Conservation (phyloP, 2,113 vertebrate genomes). For the Macrotus californicus region DNA sequence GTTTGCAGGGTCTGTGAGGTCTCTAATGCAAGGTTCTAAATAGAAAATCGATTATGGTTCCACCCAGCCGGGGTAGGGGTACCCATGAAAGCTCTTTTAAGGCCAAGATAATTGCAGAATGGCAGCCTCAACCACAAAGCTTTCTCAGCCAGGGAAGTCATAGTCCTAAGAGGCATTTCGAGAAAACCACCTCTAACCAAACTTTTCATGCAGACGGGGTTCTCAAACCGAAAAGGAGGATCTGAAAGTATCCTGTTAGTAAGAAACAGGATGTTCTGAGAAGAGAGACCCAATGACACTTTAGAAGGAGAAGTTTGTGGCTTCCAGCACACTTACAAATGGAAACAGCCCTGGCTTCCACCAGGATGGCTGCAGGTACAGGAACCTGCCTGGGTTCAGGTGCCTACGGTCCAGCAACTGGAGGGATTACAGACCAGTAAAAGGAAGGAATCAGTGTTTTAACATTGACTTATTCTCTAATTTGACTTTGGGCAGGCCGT, state of each 20-base stretch:
- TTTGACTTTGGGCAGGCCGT: neutral
- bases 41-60: slow-evolving; percentile 12
- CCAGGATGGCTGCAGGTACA: neutral
- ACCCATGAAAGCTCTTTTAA: slow-evolving; percentile 7
- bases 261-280: slow-evolving; percentile 27
- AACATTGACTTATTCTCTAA: neutral
- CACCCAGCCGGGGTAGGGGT: neutral
- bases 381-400: neutral
- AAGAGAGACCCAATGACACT: neutral
- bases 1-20: slow-evolving; percentile 4
- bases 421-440: neutral
- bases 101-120: neutral
- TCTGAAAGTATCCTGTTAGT: slow-evolving; percentile 31
- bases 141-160: slow-evolving; percentile 18
- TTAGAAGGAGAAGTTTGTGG: slow-evolving; percentile 28
- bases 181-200: slow-evolving; percentile 39
- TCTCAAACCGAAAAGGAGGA: slow-evolving; percentile 26
- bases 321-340: slow-evolving; percentile 16
- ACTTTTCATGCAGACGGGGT: neutral
- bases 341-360: neutral
- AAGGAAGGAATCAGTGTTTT: neutral
- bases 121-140: neutral
- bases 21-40: neutral
- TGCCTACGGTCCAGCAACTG: neutral
- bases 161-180: slow-evolving; percentile 25